phyloP scores from a whole-genome alignment of 2,888 invertebrate genomes.

The Chaitophorus viminalis region DNA sequence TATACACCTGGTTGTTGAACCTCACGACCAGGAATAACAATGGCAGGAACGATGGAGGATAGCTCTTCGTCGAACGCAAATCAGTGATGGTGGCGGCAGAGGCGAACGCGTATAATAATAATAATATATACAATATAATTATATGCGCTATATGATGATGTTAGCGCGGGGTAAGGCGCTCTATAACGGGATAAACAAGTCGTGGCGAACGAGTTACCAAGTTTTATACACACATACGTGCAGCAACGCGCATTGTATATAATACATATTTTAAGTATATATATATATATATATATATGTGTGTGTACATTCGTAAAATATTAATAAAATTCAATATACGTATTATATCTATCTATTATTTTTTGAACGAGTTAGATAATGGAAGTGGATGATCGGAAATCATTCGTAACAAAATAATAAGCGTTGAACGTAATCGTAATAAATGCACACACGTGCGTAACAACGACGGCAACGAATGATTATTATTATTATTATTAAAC shows the following conservation, averaged over 20 bases:
- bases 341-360: slow-evolving; percentile 26
- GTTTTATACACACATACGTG: neutral
- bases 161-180: neutral
- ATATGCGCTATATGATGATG: neutral
- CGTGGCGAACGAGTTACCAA: slow-evolving; percentile 28
- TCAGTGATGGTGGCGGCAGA: neutral
- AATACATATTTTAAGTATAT: too few relatives aligned
- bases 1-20: slow-evolving; percentile 49
- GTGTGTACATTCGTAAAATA: neutral
- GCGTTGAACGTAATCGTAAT: neutral
- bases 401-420: slow-evolving; percentile 1
- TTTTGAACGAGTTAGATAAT: slow-evolving; percentile 20
- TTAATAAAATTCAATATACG: neutral
- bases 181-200: slow-evolving; percentile 53
- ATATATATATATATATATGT: too few relatives aligned
- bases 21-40: slow-evolving; percentile 46
- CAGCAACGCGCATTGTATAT: neutral
- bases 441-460: neutral
- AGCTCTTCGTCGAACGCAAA: slow-evolving; percentile 6
- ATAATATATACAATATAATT: neutral
- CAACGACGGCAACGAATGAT: neutral
- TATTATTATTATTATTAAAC: slow-evolving; percentile 10
- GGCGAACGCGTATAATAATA: neutral
- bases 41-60: slow-evolving; percentile 34
- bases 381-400: neutral